Evolutionary conservation across 2,797 vertebrate species (phyloP).

Genomic region (Thunnus albacares): DNA sequence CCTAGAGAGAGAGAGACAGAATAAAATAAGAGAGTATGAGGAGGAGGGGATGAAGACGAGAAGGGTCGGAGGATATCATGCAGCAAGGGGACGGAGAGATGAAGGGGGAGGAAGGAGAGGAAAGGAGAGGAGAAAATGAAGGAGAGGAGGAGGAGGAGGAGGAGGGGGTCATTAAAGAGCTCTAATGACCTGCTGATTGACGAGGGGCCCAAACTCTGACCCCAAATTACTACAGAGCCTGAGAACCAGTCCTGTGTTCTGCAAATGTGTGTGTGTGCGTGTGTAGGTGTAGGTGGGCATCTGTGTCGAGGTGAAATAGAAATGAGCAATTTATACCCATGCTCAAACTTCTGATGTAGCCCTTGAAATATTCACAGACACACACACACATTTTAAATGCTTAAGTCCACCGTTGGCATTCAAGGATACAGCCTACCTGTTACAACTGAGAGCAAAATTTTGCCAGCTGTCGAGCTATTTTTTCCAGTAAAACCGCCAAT

Average conservation of each 20-base stretch:
- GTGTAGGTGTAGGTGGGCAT: slow-evolving; percentile 36
- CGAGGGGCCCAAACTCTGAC: slow-evolving; percentile 84
- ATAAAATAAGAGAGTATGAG: slow-evolving; percentile 21
- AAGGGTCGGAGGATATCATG: slow-evolving; percentile 36
- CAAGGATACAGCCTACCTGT: neutral
- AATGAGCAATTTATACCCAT: slow-evolving; percentile 21
- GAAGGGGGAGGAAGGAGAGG: slow-evolving; percentile 17
- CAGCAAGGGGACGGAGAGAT: slow-evolving; percentile 27
- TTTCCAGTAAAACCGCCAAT: neutral
- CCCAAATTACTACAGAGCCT: slow-evolving; percentile 84
- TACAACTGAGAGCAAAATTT: slow-evolving; percentile 2
- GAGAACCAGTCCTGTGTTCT: slow-evolving; percentile 76
- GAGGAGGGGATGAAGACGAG: slow-evolving; percentile 5
- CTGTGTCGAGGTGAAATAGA: slow-evolving; percentile 32
- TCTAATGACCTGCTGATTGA: slow-evolving; percentile 89
- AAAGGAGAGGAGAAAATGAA: slow-evolving; percentile 48
- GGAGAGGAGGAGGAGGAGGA: slow-evolving; percentile 25
- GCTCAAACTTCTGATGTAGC: neutral
- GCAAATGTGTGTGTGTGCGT: slow-evolving; percentile 22
- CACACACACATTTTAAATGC: slow-evolving; percentile 5
- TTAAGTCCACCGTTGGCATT: neutral
- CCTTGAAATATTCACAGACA: slow-evolving; percentile 14
- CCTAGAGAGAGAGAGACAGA: slow-evolving; percentile 23
- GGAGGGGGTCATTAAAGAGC: slow-evolving; percentile 80
- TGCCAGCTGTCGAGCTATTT: slow-evolving; percentile 8